Base-by-base conservation (phyloP, 2,113 vertebrate genomes). In the Cheilinus undulatus region DNA sequence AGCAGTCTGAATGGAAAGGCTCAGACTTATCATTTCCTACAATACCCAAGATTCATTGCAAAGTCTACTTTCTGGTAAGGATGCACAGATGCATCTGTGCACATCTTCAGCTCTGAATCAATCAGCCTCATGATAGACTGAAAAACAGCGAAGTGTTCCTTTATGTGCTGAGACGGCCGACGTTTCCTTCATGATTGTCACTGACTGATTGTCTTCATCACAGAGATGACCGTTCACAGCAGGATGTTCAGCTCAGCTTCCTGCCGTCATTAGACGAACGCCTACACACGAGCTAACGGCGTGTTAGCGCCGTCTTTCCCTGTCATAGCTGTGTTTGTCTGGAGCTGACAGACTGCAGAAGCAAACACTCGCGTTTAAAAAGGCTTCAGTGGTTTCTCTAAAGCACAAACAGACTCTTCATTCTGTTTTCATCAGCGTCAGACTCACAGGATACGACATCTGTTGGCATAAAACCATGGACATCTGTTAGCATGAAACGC, bases 71-170 rank as follows among this genome's bases (percentile, higher is more conserved):
- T n/a, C n/a, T n/a, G n/a, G n/a, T n/a, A n/a, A n/a, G n/a, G n/a
- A n/a, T n/a, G n/a, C n/a, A n/a, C n/a, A n/a, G n/a, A n/a, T n/a
- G n/a, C n/a, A n/a, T n/a, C n/a, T n/a, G n/a, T 30, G 28, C 28
- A 30, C 3, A 30, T 2, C 5, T 36, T 9, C 3, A 40, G 15
- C 13, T 3, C 13, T 40, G 13, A 40, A 7, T 3, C 38, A 40
- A 7, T 3, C 38, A 40, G 38, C 13, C 17, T 15, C 13, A 40
- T 13, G 38, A 15, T 5, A 17, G 11, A 9, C 43, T 28, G 34
- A 24, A 57, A 14, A 14, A 23, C 50, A 65, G 50, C 43, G 6
- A 43, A 67, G 42, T 56, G 40, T 51, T 76, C 61, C 73, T 68
- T 62, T 48, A 76, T 72, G n/a, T 24, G 22, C 50, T 12, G 15